A percentile compares a stretch with the other conserved stretches of the same genome.
phyloP scores from a whole-genome alignment of 2,113 vertebrate species.

The Anolis carolinensis region DNA sequence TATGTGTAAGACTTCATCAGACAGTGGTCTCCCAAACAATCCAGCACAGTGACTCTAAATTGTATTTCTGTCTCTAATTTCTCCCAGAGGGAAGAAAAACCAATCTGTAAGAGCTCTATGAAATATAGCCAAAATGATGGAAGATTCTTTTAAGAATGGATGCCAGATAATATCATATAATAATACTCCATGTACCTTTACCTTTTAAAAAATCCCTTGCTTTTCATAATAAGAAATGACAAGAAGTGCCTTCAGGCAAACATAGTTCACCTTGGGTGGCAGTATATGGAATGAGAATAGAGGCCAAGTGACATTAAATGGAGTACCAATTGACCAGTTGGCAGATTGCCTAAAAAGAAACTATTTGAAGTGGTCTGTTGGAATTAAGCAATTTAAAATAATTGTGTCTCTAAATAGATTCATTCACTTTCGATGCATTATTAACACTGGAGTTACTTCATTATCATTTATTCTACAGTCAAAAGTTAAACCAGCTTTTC shows the following conservation, averaged over 20 bases:
- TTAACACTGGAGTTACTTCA: conserved; percentile 26
- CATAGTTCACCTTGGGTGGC: not conserved
- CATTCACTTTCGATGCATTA: conserved; percentile 36
- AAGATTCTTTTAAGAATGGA: not conserved
- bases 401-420: conserved; percentile 33
- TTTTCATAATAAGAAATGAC: conserved; percentile 28
- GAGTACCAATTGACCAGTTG: conserved; percentile 33
- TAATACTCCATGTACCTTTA: not conserved
- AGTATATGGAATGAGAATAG: conserved; percentile 18
- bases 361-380: conserved; percentile 11
- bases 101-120: not conserved
- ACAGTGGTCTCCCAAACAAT: not conserved
- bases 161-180: not conserved
- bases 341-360: conserved; percentile 35
- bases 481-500: conserved; percentile 5
- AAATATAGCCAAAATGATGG: not conserved
- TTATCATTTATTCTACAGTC: conserved; percentile 31
- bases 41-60: not conserved
- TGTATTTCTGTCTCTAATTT: not conserved
- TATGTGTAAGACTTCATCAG: not conserved
- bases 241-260: not conserved
- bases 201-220: not conserved
- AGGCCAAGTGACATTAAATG: conserved; percentile 25
- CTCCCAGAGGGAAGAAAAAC: not conserved
- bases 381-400: conserved; percentile 41